Conservation (phyloP, 2,888 invertebrate species). For the Portevinia maculata region DNA sequence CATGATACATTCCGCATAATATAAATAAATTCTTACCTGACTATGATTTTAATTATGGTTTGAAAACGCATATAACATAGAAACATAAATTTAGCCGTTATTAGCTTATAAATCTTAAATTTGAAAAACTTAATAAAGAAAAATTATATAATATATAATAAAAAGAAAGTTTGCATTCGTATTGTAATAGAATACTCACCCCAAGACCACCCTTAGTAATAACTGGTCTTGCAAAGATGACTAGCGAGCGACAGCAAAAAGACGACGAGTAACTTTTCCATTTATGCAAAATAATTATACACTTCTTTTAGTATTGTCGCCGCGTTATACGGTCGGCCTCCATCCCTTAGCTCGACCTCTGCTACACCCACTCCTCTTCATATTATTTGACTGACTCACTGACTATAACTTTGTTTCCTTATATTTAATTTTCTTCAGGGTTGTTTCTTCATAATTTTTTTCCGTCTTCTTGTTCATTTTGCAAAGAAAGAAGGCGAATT, state of each 20-base stretch:
- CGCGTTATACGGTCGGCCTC: conserved; percentile 28
- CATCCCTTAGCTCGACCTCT: conserved; percentile 45
- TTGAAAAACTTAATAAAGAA: no score
- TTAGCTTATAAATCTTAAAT: no score
- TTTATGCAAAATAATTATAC: conserved; percentile 72
- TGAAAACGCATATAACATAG: no score
- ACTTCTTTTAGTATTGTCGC: conserved; percentile 66
- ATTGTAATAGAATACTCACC: conserved; percentile 28
- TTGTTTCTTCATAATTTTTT: conserved; percentile 36
- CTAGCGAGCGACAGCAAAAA: conserved; percentile 41
- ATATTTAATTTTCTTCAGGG: conserved; percentile 61
- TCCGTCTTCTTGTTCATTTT: conserved; percentile 36
- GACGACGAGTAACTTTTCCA: conserved; percentile 69
- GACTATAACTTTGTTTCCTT: conserved; percentile 41
- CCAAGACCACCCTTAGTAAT: conserved; percentile 28
- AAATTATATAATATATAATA: no score
- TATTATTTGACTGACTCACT: conserved; percentile 26
- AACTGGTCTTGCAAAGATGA: conserved; percentile 45
- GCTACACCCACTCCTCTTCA: not conserved
- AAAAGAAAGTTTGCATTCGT: not conserved
- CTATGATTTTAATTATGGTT: no score
- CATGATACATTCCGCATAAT: no score
- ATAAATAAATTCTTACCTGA: no score
- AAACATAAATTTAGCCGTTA: no score
- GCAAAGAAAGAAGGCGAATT: conserved; percentile 59